Evolutionary conservation across 2,113 vertebrate species (phyloP).

Genomic region (Ophthalmolycus amberensis): DNA sequence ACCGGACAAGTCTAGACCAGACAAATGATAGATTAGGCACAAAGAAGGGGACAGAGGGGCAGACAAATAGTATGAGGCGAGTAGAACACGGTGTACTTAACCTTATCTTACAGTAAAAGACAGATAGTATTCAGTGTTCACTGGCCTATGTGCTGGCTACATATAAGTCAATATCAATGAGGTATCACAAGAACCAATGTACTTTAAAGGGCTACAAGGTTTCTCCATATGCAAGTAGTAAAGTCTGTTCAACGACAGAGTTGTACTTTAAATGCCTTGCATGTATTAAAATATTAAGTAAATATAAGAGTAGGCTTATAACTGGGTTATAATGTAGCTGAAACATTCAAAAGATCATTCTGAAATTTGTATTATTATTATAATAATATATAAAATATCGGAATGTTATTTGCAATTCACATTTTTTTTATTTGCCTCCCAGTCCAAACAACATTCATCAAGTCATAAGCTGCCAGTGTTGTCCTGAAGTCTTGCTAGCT

Average conservation of each 20-base stretch:
- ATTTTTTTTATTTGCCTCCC: background rate
- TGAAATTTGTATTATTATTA: background rate
- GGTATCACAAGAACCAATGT: background rate
- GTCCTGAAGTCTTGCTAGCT: background rate
- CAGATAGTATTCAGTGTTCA: background rate
- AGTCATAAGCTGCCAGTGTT: background rate
- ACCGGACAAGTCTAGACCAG: conserved; percentile 75
- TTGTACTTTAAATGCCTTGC: background rate
- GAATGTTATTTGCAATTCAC: background rate
- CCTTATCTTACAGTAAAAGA: background rate
- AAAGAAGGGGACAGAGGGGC: conserved; percentile 51
- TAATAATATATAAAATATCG: background rate
- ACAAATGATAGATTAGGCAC: conserved; percentile 58
- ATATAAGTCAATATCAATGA: background rate
- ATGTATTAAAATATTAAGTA: background rate
- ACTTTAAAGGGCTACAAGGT: background rate
- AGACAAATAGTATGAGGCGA: conserved; percentile 50
- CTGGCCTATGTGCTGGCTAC: background rate
- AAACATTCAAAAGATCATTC: background rate
- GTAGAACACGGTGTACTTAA: conserved; percentile 30
- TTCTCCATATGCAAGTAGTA: background rate
- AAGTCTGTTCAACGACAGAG: background rate
- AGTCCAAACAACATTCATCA: background rate
- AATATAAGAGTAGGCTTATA: background rate
- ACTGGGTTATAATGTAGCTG: background rate